Conservation (phyloP, 2,797 vertebrate genomes). For the Sebastiscus albofasciatus region DNA sequence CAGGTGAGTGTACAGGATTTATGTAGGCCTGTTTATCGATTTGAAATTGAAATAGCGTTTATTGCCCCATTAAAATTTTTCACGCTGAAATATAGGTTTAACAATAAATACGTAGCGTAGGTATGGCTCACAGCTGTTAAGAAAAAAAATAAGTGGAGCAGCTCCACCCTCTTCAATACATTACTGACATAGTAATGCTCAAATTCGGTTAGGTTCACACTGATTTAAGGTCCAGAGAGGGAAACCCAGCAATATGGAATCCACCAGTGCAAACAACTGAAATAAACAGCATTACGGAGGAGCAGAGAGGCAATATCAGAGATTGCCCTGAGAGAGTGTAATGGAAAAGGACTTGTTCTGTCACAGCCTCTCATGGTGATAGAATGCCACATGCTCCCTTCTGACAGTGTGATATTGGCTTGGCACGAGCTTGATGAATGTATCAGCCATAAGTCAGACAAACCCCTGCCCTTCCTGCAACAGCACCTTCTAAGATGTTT, state of each 20-base stretch:
- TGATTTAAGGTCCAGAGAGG: constrained; percentile 33
- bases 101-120: constrained; percentile 13
- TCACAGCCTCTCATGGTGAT: constrained; percentile 82
- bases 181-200: constrained; percentile 26
- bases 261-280: constrained; percentile 58
- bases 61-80: constrained; percentile 36
- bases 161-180: constrained; percentile 15
- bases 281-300: constrained; percentile 71
- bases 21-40: constrained; percentile 42
- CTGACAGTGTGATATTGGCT: constrained; percentile 86
- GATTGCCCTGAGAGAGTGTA: constrained; percentile 76
- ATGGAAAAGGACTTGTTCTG: constrained; percentile 84
- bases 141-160: constrained; percentile 7
- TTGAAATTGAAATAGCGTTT: constrained; percentile 50
- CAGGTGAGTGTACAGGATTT: constrained; percentile 26
- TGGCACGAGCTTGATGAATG: constrained; percentile 84
- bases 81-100: constrained; percentile 21
- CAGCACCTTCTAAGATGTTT: constrained; percentile 69
- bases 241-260: constrained; percentile 31
- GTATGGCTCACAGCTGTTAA: background rate
- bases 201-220: constrained; percentile 38
- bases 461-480: constrained; percentile 62
- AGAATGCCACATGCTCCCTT: constrained; percentile 81
- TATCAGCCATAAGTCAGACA: constrained; percentile 80
- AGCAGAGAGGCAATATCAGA: constrained; percentile 72